Conservation (phyloP, 2,113 vertebrate species). For the Arizona elegans region DNA sequence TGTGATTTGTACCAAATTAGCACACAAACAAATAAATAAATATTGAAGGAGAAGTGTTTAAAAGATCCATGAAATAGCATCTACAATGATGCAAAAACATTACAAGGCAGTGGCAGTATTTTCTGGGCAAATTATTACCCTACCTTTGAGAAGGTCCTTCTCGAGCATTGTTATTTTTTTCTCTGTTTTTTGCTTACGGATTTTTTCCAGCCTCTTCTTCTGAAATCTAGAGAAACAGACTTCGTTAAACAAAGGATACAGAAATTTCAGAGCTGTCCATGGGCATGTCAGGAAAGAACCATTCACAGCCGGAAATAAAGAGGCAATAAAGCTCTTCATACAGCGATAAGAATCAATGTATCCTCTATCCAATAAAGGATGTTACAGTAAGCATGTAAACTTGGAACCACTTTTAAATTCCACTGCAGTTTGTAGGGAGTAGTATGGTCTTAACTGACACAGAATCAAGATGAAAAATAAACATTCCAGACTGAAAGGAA, state of each 20-base stretch:
- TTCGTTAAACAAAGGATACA: background rate
- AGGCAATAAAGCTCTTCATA: background rate
- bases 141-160: constrained; percentile 81
- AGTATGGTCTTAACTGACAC: background rate
- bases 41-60: background rate
- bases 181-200: constrained; percentile 73
- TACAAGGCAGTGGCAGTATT: background rate
- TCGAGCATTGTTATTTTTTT: constrained; percentile 71
- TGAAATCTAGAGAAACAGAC: constrained; percentile 70
- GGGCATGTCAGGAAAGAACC: background rate
- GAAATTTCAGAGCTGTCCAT: background rate
- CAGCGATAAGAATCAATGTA: background rate
- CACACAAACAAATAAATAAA: background rate
- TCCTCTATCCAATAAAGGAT: background rate
- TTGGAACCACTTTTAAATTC: background rate
- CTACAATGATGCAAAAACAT: background rate
- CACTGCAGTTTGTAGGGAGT: background rate
- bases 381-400: no score
- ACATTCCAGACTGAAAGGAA: background rate
- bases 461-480: background rate
- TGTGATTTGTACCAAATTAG: background rate
- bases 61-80: background rate
- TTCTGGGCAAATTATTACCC: background rate
- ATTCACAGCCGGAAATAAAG: background rate
- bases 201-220: constrained; percentile 68